Conservation (phyloP, 2,797 vertebrate species). For the Thamnophis elegans region DNA sequence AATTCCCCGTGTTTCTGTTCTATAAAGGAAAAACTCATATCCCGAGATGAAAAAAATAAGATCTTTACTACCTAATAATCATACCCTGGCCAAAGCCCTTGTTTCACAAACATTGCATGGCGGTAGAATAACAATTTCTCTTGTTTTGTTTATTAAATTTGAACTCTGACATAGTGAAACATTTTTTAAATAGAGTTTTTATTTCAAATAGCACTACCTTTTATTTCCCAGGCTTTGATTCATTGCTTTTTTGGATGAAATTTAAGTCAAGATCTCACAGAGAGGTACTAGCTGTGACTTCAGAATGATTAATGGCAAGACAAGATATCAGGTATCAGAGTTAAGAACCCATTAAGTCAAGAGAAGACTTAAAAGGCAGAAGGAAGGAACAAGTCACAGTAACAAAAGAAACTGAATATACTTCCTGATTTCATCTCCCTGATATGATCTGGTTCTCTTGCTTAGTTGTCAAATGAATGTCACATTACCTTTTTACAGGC, state of each 20-base stretch:
- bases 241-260: conserved; percentile 44
- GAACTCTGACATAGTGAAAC: background rate
- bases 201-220: conserved; percentile 1
- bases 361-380: conserved; percentile 78
- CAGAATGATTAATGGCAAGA: conserved; percentile 89
- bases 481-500: background rate
- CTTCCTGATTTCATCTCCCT: conserved; percentile 45
- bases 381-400: conserved; percentile 74
- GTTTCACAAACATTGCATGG: background rate
- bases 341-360: conserved; percentile 74
- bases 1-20: background rate
- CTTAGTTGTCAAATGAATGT: conserved; percentile 41
- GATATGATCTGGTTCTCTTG: conserved; percentile 45
- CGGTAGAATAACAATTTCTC: background rate
- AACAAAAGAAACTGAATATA: conserved; percentile 57
- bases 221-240: conserved; percentile 21
- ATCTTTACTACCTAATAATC: background rate
- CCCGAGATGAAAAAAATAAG: background rate
- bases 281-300: conserved; percentile 79
- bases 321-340: conserved; percentile 71
- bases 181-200: background rate
- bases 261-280: conserved; percentile 64
- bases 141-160: background rate
- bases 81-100: background rate
- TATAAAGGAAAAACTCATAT: background rate